These are phyloP conservation scores for Jaculus jaculus DNA, from an alignment of 2,113 vertebrate species.

Conservation along the genomic window DNA sequence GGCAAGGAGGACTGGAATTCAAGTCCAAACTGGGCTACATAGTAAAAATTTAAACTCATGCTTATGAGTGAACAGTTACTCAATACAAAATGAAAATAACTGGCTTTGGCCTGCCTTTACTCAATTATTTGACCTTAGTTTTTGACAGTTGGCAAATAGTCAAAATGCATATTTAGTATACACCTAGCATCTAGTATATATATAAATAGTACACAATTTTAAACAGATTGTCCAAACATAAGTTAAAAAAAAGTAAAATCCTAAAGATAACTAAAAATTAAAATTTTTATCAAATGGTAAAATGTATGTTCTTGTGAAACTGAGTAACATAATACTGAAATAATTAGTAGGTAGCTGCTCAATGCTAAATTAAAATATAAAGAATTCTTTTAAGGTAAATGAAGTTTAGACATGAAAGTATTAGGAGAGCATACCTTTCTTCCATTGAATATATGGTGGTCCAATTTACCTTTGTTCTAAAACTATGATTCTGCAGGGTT, in stretches of 20 bases:
- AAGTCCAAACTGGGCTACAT: not conserved
- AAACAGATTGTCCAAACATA: not conserved
- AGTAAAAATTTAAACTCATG: not conserved
- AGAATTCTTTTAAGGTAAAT: not conserved
- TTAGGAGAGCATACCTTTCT: not conserved
- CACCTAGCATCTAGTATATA: not conserved
- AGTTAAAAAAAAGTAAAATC: not conserved
- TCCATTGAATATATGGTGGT: not conserved
- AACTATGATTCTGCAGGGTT: not conserved
- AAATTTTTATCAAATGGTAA: not conserved
- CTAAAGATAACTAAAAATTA: not conserved
- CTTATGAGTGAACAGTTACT: not conserved
- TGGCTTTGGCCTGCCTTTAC: not conserved
- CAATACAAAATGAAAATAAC: not conserved
- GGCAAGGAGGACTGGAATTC: not conserved
- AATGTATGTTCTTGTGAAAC: not conserved
- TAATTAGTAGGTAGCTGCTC: not conserved
- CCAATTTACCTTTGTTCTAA: not conserved
- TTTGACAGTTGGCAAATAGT: not conserved
- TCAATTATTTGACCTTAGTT: not conserved
- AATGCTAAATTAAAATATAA: not conserved
- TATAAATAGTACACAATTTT: not conserved
- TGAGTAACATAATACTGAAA: not conserved
- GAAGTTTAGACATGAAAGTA: not conserved
- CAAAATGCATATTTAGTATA: not conserved